These are phyloP conservation scores for Conus ventricosus DNA, from an alignment of 1,140 invertebrate species.

Conservation along the genomic window DNA sequence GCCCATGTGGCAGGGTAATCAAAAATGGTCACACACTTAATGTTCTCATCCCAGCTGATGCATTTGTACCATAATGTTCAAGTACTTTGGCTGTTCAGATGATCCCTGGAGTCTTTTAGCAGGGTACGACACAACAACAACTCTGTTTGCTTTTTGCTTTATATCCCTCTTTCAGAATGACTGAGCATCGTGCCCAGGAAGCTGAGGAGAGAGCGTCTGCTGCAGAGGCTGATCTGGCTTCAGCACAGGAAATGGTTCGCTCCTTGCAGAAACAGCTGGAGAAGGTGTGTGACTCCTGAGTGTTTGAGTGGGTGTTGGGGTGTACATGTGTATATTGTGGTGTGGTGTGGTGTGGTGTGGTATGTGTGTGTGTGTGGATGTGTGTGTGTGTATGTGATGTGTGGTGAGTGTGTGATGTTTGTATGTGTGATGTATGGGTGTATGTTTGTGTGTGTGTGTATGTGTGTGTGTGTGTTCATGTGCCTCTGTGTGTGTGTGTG, in stretches of 20 bases:
- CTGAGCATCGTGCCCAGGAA: conserved; percentile 67
- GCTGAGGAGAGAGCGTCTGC: conserved; percentile 62
- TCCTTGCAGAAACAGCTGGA: conserved; percentile 62
- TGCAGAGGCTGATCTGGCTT: conserved; percentile 59
- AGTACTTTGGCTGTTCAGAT: too few relatives aligned
- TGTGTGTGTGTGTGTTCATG: neutral
- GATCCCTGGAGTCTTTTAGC: too few relatives aligned
- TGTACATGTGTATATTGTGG: neutral
- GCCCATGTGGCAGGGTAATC: too few relatives aligned
- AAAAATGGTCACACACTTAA: too few relatives aligned
- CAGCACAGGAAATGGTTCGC: conserved; percentile 60
- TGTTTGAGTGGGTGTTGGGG: neutral
- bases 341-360: neutral
- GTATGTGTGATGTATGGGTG: neutral
- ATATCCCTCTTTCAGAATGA: conserved; percentile 44
- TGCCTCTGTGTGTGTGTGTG: neutral
- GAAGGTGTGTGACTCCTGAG: conserved; percentile 17
- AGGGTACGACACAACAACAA: too few relatives aligned
- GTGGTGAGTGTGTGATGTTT: neutral
- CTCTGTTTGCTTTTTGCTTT: too few relatives aligned
- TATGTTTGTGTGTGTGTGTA: neutral
- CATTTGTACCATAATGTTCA: too few relatives aligned
- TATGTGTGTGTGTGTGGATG: neutral
- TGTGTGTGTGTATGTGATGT: neutral
- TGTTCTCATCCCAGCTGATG: too few relatives aligned